Conservation (phyloP, 2,113 vertebrate genomes). For the Xiphias gladius region DNA sequence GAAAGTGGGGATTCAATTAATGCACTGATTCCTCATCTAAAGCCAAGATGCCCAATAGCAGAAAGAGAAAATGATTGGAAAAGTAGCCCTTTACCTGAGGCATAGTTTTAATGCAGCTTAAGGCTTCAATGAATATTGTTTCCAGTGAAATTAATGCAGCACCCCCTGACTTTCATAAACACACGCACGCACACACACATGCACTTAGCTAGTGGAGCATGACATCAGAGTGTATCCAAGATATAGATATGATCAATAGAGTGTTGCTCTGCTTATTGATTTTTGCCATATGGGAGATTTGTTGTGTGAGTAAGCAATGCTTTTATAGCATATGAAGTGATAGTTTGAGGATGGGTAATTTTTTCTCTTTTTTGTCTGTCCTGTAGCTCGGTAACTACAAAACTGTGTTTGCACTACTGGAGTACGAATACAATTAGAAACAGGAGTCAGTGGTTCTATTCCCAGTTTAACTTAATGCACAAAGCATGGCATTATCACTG, state of each 20-base stretch:
- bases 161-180: neutral
- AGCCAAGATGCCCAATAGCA: conserved; percentile 16
- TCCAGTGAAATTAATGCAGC: conserved; percentile 20
- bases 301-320: conserved; percentile 68
- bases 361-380: neutral
- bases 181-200: conserved; percentile 20
- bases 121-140: conserved; percentile 29
- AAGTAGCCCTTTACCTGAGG: conserved; percentile 7
- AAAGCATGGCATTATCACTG: neutral
- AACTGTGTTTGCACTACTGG: neutral
- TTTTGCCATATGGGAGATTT: conserved; percentile 74
- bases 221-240: conserved; percentile 64
- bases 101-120: conserved; percentile 11
- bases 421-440: neutral
- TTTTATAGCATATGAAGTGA: conserved; percentile 68
- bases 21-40: conserved; percentile 5
- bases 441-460: conserved; percentile 4
- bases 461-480: neutral
- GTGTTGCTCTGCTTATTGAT: conserved; percentile 76
- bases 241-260: conserved; percentile 76
- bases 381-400: conserved; percentile 19
- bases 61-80: conserved; percentile 8
- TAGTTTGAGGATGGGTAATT: conserved; percentile 47
- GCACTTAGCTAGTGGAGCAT: conserved; percentile 35
- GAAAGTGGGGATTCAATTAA: conserved; percentile 21